These are phyloP conservation scores for Chelmon rostratus DNA, from an alignment of 2,797 vertebrate species.

Conservation along the genomic window DNA sequence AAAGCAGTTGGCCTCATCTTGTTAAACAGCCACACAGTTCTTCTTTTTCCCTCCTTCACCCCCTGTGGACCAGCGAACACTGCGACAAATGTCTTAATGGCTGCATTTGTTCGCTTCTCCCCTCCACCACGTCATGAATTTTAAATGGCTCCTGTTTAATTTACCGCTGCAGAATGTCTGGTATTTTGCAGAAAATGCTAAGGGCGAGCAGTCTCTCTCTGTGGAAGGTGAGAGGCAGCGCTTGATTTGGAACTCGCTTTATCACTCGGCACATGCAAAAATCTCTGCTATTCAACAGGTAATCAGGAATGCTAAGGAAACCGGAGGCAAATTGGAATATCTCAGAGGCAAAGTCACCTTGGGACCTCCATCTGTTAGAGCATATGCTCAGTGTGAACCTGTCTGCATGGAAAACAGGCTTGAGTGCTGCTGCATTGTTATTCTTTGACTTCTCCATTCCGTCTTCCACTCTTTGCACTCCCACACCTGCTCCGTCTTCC, in stretches of 20 bases:
- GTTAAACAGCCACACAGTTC: slow-evolving; percentile 29
- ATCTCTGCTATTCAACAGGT: slow-evolving; percentile 67
- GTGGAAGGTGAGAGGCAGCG: slow-evolving; percentile 31
- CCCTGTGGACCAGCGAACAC: slow-evolving; percentile 53
- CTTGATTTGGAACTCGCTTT: slow-evolving; percentile 58
- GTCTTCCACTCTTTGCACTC: slow-evolving; percentile 17
- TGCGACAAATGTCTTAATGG: slow-evolving; percentile 72
- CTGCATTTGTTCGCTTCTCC: slow-evolving; percentile 64
- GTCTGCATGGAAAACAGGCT: slow-evolving; percentile 43
- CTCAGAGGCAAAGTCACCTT: slow-evolving; percentile 76
- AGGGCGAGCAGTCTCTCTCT: slow-evolving; percentile 43
- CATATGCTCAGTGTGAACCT: slow-evolving; percentile 69
- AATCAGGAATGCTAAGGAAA: slow-evolving; percentile 76
- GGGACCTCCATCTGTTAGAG: slow-evolving; percentile 77
- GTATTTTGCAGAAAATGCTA: slow-evolving; percentile 55
- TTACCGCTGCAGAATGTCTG: slow-evolving; percentile 61
- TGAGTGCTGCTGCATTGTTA: slow-evolving; percentile 20
- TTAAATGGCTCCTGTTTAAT: slow-evolving; percentile 75
- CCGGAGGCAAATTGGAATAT: slow-evolving; percentile 63
- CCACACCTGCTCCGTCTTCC: slow-evolving; percentile 14
- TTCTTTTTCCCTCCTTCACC: slow-evolving; percentile 14
- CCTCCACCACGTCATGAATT: slow-evolving; percentile 62
- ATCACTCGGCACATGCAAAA: slow-evolving; percentile 38
- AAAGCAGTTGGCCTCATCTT: slow-evolving; percentile 48
- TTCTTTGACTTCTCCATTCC: slow-evolving; percentile 28